A percentile compares a stretch with the other conserved stretches of the same genome.
phyloP scores from a whole-genome alignment of 2,888 invertebrate species.

The Apodemia duryi region DNA sequence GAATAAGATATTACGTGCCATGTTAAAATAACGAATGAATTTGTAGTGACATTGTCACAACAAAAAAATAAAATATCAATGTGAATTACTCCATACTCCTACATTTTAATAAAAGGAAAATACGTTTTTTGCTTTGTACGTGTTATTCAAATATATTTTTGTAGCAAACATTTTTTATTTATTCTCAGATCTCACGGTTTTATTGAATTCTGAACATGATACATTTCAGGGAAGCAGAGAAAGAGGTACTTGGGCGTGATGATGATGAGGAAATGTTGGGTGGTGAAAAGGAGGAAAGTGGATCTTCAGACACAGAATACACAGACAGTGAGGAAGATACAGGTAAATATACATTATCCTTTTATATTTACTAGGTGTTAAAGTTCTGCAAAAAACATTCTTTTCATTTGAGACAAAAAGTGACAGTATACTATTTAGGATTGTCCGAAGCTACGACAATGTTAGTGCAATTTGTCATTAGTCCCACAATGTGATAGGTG shows the following conservation, averaged over 20 bases:
- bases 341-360: slow-evolving; percentile 48
- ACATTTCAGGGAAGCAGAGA: slow-evolving; percentile 81
- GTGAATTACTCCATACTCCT: neutral
- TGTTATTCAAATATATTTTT: neutral
- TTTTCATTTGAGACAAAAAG: no score
- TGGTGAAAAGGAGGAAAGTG: slow-evolving; percentile 82
- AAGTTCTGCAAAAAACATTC: no score
- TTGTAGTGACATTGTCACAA: slow-evolving; percentile 3
- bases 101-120: neutral
- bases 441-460: no score
- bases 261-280: slow-evolving; percentile 84
- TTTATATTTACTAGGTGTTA: neutral
- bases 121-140: neutral
- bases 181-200: neutral
- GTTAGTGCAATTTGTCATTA: no score
- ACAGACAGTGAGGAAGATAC: slow-evolving; percentile 95
- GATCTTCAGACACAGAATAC: slow-evolving; percentile 91
- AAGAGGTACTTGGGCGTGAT: slow-evolving; percentile 86
- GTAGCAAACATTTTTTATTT: neutral
- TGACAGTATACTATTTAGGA: no score
- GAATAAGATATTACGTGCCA: neutral
- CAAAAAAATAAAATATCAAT: neutral
- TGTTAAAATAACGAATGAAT: slow-evolving; percentile 4
- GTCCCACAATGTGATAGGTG: no score
- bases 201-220: neutral